Conservation (phyloP, 2,797 vertebrate genomes). For the Serranus cabrilla region DNA sequence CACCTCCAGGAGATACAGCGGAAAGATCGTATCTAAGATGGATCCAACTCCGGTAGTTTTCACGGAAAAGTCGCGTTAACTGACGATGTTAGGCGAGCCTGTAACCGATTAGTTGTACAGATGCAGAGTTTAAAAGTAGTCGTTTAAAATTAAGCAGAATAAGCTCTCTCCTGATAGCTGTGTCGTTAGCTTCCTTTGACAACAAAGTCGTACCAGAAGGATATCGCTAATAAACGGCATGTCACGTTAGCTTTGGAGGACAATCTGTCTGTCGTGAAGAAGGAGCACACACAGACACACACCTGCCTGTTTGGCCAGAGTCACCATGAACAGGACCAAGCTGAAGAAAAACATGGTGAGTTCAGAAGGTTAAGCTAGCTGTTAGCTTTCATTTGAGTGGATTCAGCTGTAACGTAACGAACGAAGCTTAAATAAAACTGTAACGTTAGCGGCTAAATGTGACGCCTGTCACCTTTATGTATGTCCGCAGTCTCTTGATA, state of each 20-base stretch:
- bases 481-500: not conserved
- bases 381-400: no score
- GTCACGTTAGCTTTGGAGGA: not conserved
- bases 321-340: slow-evolving; percentile 69
- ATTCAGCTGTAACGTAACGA: not conserved
- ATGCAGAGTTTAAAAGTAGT: no score
- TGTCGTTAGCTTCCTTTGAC: not conserved
- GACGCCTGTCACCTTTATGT: not conserved
- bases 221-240: not conserved
- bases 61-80: accelerated
- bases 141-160: not conserved
- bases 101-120: accelerated
- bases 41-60: accelerated
- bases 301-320: not conserved
- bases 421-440: not conserved
- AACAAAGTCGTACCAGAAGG: not conserved
- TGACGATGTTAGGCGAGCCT: accelerated
- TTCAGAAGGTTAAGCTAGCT: not conserved
- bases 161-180: not conserved
- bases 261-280: no score
- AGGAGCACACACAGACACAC: not conserved
- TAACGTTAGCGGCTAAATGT: not conserved
- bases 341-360: slow-evolving; percentile 72
- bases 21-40: not conserved
- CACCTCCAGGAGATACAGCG: accelerated